phyloP scores from a whole-genome alignment of 2,113 vertebrate genomes.

The Gymnocephalus cernua region DNA sequence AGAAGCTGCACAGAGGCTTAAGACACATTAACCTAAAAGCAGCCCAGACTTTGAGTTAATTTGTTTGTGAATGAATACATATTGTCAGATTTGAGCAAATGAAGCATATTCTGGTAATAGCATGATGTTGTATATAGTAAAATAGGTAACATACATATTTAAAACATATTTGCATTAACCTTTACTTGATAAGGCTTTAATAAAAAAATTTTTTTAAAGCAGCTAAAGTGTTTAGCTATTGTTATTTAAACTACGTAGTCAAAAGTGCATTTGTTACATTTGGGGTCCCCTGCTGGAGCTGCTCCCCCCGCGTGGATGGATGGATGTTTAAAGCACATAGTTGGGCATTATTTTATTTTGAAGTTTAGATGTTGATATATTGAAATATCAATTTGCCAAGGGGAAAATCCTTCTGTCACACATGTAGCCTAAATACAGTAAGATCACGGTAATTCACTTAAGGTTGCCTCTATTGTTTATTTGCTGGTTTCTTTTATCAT shows the following conservation, averaged over 20 bases:
- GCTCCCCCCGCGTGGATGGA: no score
- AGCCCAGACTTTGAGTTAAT: background rate
- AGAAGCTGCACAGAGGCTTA: background rate
- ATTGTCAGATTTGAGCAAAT: no score
- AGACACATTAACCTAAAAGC: background rate
- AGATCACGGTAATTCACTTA: background rate
- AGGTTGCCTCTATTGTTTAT: background rate
- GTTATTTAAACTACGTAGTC: no score
- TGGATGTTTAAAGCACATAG: background rate
- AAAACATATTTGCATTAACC: background rate
- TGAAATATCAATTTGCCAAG: background rate
- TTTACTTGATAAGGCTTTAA: background rate
- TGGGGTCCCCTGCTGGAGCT: no score
- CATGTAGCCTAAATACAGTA: background rate
- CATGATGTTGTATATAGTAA: background rate
- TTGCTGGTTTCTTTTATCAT: background rate
- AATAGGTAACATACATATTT: background rate
- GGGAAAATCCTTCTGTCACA: background rate
- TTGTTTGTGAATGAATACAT: background rate
- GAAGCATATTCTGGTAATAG: no score
- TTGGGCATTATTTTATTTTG: background rate
- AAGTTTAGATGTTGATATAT: background rate
- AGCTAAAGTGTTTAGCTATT: no score
- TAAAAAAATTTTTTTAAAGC: no score
- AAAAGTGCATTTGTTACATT: no score